Percentiles rank a stretch among this genome's conserved stretches.
phyloP scores from a whole-genome alignment of 2,797 vertebrate species.

The Tenualosa ilisha region DNA sequence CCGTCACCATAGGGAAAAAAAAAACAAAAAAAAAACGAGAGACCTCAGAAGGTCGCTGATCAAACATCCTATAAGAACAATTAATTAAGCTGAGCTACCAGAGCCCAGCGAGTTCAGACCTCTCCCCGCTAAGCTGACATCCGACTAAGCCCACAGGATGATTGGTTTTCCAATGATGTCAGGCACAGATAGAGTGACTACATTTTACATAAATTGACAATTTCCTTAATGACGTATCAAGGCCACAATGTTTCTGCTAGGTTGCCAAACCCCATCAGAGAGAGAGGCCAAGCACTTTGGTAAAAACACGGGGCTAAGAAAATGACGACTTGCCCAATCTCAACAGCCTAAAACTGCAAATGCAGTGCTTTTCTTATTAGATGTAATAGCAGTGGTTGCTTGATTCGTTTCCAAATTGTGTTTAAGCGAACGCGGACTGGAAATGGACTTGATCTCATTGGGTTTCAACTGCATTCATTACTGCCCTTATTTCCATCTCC shows the following conservation, averaged over 20 bases:
- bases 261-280: slow-evolving; percentile 37
- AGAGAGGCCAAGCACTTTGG: slow-evolving; percentile 4
- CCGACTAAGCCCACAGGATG: slow-evolving; percentile 27
- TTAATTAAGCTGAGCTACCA: slow-evolving; percentile 42
- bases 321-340: slow-evolving; percentile 6
- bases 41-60: slow-evolving; percentile 41
- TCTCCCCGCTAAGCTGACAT: slow-evolving; percentile 36
- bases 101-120: slow-evolving; percentile 40
- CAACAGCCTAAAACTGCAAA: slow-evolving; percentile 73
- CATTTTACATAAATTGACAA: slow-evolving; percentile 36
- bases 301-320: slow-evolving; percentile 16
- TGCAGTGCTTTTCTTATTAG: slow-evolving; percentile 78
- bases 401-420: slow-evolving; percentile 2
- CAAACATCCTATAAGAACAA: slow-evolving; percentile 40
- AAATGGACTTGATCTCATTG: slow-evolving; percentile 7
- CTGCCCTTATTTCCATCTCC: not conserved
- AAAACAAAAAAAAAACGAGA: slow-evolving; percentile 31
- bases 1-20: slow-evolving; percentile 3
- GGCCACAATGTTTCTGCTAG: slow-evolving; percentile 29
- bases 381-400: slow-evolving; percentile 50
- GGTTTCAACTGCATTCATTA: not conserved
- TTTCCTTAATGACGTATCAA: slow-evolving; percentile 39
- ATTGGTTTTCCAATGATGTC: slow-evolving; percentile 33
- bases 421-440: not conserved
- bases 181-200: slow-evolving; percentile 35